phyloP scores from a whole-genome alignment of 2,113 vertebrate genomes.

The Lampris megalopsis region DNA sequence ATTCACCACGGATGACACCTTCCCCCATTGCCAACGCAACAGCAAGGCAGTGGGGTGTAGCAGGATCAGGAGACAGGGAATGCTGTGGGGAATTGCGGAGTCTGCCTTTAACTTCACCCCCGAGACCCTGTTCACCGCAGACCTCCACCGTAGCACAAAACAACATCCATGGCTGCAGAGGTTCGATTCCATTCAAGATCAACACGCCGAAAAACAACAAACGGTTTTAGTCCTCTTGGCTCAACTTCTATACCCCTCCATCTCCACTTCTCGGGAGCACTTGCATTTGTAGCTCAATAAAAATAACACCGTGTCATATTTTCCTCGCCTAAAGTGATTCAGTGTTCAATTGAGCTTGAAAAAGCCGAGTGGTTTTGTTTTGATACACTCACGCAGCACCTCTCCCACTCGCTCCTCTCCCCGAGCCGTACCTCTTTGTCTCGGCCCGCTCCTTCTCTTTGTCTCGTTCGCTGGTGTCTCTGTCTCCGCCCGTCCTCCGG shows the following conservation, averaged over 20 bases:
- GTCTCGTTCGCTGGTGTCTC: neutral
- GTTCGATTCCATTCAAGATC: conserved; percentile 58
- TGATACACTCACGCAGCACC: conserved; percentile 35
- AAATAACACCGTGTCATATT: conserved; percentile 64
- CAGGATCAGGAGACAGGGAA: conserved; percentile 25
- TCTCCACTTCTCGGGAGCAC: conserved; percentile 12
- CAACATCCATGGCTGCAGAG: conserved; percentile 10
- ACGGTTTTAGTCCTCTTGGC: conserved; percentile 52
- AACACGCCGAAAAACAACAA: conserved; percentile 61
- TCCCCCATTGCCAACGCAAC: neutral
- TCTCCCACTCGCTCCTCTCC: conserved; percentile 1
- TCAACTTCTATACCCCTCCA: conserved; percentile 19
- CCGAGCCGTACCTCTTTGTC: neutral
- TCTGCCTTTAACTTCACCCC: conserved; percentile 51
- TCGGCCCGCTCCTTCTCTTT: neutral
- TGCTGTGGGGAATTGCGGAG: neutral
- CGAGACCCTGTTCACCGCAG: conserved; percentile 2
- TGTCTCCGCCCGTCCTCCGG: neutral
- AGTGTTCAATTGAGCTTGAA: conserved; percentile 58
- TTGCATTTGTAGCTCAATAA: conserved; percentile 14
- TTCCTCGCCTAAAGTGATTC: conserved; percentile 50
- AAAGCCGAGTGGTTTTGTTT: conserved; percentile 52
- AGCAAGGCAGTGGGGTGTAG: neutral
- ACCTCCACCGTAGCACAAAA: conserved; percentile 16
- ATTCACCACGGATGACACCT: conserved; percentile 46